Evolutionary conservation across 1,140 invertebrate species (phyloP), one percentile per base, ranked within the genome.

Genomic region (Tetramorium simillimum): DNA sequence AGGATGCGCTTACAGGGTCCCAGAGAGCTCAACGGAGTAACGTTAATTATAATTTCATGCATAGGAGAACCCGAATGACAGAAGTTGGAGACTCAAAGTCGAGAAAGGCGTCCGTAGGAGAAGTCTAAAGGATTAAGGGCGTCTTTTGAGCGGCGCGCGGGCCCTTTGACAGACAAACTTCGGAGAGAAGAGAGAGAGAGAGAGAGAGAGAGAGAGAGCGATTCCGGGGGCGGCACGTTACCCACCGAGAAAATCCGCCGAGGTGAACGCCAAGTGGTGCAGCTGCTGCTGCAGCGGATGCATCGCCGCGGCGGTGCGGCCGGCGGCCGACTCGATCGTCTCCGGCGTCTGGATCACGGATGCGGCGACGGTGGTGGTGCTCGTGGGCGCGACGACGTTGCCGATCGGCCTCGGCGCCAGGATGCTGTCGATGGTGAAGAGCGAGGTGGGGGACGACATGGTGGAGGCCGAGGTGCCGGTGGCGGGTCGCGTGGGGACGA

Each of bases 391-490:
- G 40, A 90, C 58, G 51, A 93, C 86, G 49, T 92, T 93, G 49
- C 91, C 92, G 12, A 92, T 86, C 3, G 96, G 95, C 16, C 96
- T 94, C 40, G 97, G 96, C 28, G 97, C 97, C 91, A 98, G 94
- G 80, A 98, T 97, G 94, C 97, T 98, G 94, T 98, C 97, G 89
- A 98, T 98, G 87, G 97, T 98, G 92, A 98, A 98, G 49, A 97
- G 95, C 46, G 97, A 97, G 65, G 97, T 95, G 2, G 96, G 95
- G 12, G 95, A 95, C 18, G 96, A 92, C 87, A 94, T 95, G 56
- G 96, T 93, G 51, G 96, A 93, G 92, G 95, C 92, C 12, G 93
- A 92, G 28, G 92, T 93, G 37, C 65, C 78, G 18, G 60, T 37
- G 14, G 63, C 24, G 1, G 92, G 89, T 16, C 92, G 89, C 16